phyloP scores from a whole-genome alignment of 2,888 invertebrate species.

The Chorisops tibialis region DNA sequence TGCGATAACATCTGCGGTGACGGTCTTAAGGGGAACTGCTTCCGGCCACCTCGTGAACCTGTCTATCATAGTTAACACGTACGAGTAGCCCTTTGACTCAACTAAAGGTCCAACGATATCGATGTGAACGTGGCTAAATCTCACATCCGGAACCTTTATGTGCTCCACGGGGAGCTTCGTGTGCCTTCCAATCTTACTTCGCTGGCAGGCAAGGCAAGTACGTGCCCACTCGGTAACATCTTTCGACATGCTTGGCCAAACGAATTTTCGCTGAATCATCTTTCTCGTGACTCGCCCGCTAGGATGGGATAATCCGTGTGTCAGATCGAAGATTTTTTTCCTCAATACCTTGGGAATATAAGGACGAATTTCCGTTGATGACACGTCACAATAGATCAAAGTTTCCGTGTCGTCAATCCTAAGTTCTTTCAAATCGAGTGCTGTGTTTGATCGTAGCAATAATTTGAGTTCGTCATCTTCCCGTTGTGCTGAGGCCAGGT shows the following conservation, averaged over 20 bases:
- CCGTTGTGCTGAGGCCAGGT: too few species aligned
- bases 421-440: conserved; percentile 11
- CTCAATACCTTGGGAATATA: conserved; percentile 31
- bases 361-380: conserved; percentile 23
- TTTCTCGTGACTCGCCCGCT: conserved; percentile 12
- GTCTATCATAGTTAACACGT: conserved; percentile 41
- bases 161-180: not conserved
- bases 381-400: conserved; percentile 28
- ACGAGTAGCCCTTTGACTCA: conserved; percentile 37
- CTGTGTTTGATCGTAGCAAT: too few species aligned
- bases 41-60: conserved; percentile 37
- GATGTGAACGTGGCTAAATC: conserved; percentile 46
- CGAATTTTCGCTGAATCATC: conserved; percentile 18
- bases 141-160: not conserved
- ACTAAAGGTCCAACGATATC: conserved; percentile 51
- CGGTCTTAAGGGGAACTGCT: conserved; percentile 35
- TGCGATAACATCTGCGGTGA: conserved; percentile 37
- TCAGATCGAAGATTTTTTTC: conserved; percentile 26
- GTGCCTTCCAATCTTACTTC: not conserved
- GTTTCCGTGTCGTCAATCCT: conserved; percentile 8
- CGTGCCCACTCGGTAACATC: not conserved
- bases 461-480: too few species aligned
- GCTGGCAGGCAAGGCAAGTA: not conserved
- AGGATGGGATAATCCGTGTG: conserved; percentile 32
- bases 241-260: conserved; percentile 26